Base-by-base conservation (phyloP, 53 echinoderm and acorn worm species). In the Paracentrotus lividus region DNA sequence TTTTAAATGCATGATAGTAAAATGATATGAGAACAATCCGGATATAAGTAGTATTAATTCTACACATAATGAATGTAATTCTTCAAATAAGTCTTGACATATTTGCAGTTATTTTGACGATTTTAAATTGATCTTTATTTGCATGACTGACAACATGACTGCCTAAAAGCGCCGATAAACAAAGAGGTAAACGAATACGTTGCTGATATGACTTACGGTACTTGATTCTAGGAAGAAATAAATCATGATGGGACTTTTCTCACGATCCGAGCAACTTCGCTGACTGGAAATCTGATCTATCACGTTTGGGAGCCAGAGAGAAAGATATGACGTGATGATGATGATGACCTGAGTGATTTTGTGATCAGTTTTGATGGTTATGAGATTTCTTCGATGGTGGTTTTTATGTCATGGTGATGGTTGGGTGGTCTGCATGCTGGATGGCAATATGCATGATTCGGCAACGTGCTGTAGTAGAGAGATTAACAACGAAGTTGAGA, bases 261-360 rank as follows among this genome's bases (percentile, higher is more conserved):
- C 43, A 49, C 20, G 67, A 90, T 43, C 64, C 21, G 24, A 23
- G 42, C 9, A 29, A 90, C 12, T 44, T 90, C n/a, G 90, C 15
- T 44, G 44, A 40, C 9, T 12, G n/a, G 90, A 42, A 53, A 90
- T 42, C 49, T 90, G 90, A 58, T 90, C 67, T 29, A 90, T 60
- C 18, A 67, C 68, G 47, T 66, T 90, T 4, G 90, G 90, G 8
- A 90, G 68, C 90, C 90, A 90, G 65, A 64, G 67, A 12, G 67
- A 65, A 90, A 61, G 67, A 90, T 42, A 90, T 42, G 90, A 49
- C 47, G 65, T 90, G 67, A 90, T 90, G 90, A 90, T 42, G 64
- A 90, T 90, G 43, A 90, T 24, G 23, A 90, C 60, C 47, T 34
- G 90, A 44, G 90, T 90, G 26, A 44, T 90, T 68, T 90, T 90